These are phyloP conservation scores for Aplochiton taeniatus DNA, from an alignment of 2,797 vertebrate species.

Conservation along the genomic window DNA sequence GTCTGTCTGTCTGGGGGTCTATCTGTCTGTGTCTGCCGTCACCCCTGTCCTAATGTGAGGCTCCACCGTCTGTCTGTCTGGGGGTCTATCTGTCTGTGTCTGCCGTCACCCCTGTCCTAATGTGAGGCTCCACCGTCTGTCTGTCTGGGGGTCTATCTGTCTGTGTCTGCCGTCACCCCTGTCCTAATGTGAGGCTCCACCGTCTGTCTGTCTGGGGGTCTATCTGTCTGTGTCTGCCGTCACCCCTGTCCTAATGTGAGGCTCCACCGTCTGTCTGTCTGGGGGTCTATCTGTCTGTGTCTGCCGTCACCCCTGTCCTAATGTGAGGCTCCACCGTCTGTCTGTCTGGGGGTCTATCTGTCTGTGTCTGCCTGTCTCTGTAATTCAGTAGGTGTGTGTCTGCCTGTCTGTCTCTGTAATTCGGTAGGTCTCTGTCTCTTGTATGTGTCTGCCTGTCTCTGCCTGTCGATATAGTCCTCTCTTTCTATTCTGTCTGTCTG, in stretches of 20 bases:
- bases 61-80: no score
- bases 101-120: conserved; percentile 93
- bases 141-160: background rate
- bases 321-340: no score
- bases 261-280: conserved; percentile 12
- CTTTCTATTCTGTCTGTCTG: no score
- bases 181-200: no score
- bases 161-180: background rate
- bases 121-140: conserved; percentile 73
- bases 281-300: background rate
- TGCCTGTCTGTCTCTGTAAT: background rate
- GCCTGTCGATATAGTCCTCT: no score
- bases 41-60: no score
- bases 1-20: background rate
- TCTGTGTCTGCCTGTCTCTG: background rate
- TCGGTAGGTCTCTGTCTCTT: background rate
- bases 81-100: background rate
- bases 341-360: no score
- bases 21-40: background rate
- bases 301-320: no score
- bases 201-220: no score
- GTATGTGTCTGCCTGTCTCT: conserved; percentile 1
- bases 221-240: conserved; percentile 68
- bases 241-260: conserved; percentile 94
- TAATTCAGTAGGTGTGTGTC: no score